Conservation (phyloP, 2,797 vertebrate species). For the Selene dorsalis region DNA sequence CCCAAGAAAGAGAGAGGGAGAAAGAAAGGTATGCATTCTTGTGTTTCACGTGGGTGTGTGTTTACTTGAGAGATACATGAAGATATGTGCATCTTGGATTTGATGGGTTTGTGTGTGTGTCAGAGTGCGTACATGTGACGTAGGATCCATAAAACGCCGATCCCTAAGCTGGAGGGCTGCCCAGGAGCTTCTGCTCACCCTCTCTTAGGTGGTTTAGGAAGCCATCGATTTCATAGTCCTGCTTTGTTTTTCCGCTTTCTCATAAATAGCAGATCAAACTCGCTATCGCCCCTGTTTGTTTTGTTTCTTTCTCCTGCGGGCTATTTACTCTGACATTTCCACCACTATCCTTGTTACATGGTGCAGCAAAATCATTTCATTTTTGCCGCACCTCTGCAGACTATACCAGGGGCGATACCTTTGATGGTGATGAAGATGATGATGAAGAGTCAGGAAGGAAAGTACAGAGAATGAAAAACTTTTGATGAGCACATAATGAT, state of each 20-base stretch:
- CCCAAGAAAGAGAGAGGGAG: slow-evolving; percentile 11
- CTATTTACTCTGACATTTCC: slow-evolving; percentile 78
- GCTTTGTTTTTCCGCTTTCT: slow-evolving; percentile 75
- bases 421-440: slow-evolving; percentile 33
- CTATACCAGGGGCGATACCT: slow-evolving; percentile 26
- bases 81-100: slow-evolving; percentile 38
- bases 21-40: slow-evolving; percentile 23
- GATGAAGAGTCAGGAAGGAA: slow-evolving; percentile 43
- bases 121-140: slow-evolving; percentile 27
- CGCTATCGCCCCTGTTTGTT: slow-evolving; percentile 71
- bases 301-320: slow-evolving; percentile 72
- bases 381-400: slow-evolving; percentile 48
- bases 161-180: slow-evolving; percentile 58
- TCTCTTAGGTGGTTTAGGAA: slow-evolving; percentile 75
- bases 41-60: slow-evolving; percentile 46
- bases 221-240: slow-evolving; percentile 76
- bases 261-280: slow-evolving; percentile 81
- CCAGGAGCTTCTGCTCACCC: slow-evolving; percentile 51
- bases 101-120: slow-evolving; percentile 18
- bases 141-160: slow-evolving; percentile 50
- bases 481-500: slow-evolving; percentile 31
- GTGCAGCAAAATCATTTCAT: slow-evolving; percentile 59
- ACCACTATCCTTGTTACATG: slow-evolving; percentile 62
- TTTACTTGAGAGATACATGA: slow-evolving; percentile 46
- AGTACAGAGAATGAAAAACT: slow-evolving; percentile 13